Base-by-base conservation (phyloP, 2,797 vertebrate species). In the Hemibagrus guttatus region DNA sequence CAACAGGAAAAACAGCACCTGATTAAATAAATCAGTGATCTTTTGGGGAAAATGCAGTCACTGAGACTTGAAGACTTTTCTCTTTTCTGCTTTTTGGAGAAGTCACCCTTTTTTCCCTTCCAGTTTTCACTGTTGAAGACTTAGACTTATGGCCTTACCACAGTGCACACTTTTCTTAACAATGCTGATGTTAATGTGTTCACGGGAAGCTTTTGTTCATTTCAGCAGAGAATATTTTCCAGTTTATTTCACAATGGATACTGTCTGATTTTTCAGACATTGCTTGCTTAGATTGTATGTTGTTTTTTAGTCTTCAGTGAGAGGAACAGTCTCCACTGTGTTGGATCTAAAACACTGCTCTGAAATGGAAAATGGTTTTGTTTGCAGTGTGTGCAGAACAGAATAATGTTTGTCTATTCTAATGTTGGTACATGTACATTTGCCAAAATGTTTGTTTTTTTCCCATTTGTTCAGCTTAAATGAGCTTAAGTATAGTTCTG, bases 1-100 rank as follows among this genome's bases (percentile, higher is more conserved):
- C 90, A 94, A 92, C 95, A 95, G 89, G 88, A 87, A 91, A 89
- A 89, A 93, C 68, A 64, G 96, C 97, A 97, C 97, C 97, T 97
- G 97, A 96, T 93, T 86, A 72, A 89, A 91, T 88, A 93, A 94
- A 46, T 72, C 83, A 56, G 75, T 58, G 61, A 63, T 84, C 64
- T 80, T 58, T 28, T 9, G 2, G n/a, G 17, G 23, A 19, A 76
- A 58, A 75, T 28, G 42, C 58, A 84, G 19, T 64, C 31, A 54
- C 54, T 69, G 64, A 85, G 56, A 49, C 61, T 83, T 46, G 6
- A 83, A 63, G 81, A 87, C 59, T 83, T 39, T 86, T 75, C 28
- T 78, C 35, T 56, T 35, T 58, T 56, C 26, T 83, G 71, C 71
- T 75, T 86, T 71, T 87, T 59, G 19, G 71, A 68, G 21, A 56